Conservation (phyloP, 2,888 invertebrate genomes). For the Drosophila maculinotata region DNA sequence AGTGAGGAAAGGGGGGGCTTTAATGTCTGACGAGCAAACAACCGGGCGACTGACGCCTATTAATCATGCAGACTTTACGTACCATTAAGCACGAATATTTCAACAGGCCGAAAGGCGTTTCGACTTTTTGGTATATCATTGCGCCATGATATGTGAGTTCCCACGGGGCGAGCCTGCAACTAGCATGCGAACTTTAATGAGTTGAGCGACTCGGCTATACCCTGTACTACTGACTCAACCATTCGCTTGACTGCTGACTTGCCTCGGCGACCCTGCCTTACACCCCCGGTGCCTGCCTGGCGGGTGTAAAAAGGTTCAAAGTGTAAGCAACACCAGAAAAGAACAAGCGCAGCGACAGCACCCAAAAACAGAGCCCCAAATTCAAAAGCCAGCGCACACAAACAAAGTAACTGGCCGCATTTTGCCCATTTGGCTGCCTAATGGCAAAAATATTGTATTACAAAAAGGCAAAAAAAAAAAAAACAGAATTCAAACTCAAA, state of each 20-base stretch:
- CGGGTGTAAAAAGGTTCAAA: constrained; percentile 47
- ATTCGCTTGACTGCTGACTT: background rate
- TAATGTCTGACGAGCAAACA: constrained; percentile 75
- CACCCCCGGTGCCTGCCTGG: background rate
- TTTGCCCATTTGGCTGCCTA: constrained; percentile 69
- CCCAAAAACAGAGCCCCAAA: constrained; percentile 2
- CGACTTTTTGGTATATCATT: constrained; percentile 54
- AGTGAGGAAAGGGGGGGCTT: constrained; percentile 22
- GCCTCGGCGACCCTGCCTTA: too few relatives aligned
- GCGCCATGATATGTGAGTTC: constrained; percentile 45
- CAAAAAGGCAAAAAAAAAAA: constrained; percentile 35
- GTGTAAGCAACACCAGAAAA: constrained; percentile 46
- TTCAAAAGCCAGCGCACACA: constrained; percentile 46
- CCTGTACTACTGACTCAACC: background rate
- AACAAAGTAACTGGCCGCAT: constrained; percentile 64
- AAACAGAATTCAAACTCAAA: constrained; percentile 21
- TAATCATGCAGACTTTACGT: constrained; percentile 79
- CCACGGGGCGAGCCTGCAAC: constrained; percentile 9
- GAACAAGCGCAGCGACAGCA: constrained; percentile 21
- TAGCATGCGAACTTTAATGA: background rate
- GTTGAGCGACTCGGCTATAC: constrained; percentile 14
- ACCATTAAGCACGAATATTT: constrained; percentile 76
- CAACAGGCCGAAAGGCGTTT: constrained; percentile 46
- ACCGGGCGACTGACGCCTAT: constrained; percentile 76
- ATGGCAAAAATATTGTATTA: constrained; percentile 80